A percentile compares a stretch with the other conserved stretches of the same genome.
These are phyloP conservation scores for Lochmaea crataegi DNA, from an alignment of 2,888 invertebrate species.

Conservation along the genomic window DNA sequence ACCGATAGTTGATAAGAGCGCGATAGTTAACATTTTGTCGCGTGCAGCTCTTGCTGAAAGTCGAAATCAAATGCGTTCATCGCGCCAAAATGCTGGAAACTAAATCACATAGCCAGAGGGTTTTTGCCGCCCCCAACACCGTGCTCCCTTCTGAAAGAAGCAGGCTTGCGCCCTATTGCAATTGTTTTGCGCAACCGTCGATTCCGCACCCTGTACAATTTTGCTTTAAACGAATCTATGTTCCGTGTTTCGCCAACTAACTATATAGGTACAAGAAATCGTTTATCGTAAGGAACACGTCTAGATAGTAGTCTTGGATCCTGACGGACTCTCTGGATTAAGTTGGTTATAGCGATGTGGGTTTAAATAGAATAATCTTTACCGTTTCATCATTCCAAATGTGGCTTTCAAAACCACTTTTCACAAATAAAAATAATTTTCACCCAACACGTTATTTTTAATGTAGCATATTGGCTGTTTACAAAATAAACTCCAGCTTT, in stretches of 20 bases:
- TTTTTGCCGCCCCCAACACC: conserved; percentile 62
- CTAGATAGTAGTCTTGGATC: conserved; percentile 6
- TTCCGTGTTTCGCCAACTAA: conserved; percentile 53
- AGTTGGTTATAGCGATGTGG: background rate
- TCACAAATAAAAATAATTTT: background rate
- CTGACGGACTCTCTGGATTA: background rate
- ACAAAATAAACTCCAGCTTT: too few species aligned
- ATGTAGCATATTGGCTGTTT: too few species aligned
- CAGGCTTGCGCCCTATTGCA: conserved; percentile 61
- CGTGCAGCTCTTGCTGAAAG: conserved; percentile 47
- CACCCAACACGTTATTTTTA: too few species aligned
- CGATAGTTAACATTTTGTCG: conserved; percentile 45
- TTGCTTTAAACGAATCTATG: conserved; percentile 52
- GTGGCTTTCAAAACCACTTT: background rate
- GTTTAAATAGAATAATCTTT: background rate
- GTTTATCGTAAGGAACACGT: conserved; percentile 51
- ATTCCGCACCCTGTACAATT: conserved; percentile 50
- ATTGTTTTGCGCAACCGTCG: conserved; percentile 38
- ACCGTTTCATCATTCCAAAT: background rate
- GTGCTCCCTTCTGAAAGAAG: conserved; percentile 56
- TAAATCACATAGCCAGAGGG: conserved; percentile 63
- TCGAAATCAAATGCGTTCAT: conserved; percentile 55
- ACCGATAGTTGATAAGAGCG: conserved; percentile 26
- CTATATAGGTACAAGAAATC: conserved; percentile 49
- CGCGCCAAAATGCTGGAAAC: conserved; percentile 60